Percentiles rank a stretch among this genome's conserved stretches.
phyloP scores from a whole-genome alignment of 2,113 vertebrate species.

The Beaufortia kweichowensis region DNA sequence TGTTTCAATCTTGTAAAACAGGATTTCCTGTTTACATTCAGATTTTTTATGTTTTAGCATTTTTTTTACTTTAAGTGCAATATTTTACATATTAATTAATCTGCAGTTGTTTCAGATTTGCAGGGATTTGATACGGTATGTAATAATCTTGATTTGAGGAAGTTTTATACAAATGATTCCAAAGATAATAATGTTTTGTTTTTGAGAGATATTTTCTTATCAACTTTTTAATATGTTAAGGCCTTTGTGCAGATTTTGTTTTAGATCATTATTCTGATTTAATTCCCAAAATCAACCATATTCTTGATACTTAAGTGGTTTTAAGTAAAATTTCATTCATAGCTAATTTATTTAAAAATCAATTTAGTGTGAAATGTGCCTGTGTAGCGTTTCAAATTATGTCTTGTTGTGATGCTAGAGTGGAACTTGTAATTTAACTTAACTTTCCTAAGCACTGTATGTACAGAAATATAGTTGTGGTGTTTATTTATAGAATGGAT shows the following conservation, averaged over 20 bases:
- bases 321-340: too few species aligned
- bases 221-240: not conserved
- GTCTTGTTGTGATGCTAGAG: too few species aligned
- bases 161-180: not conserved
- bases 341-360: too few species aligned
- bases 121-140: not conserved
- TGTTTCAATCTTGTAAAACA: not conserved
- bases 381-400: too few species aligned
- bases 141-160: not conserved
- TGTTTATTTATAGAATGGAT: not conserved
- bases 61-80: slow-evolving; percentile 7
- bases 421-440: too few species aligned
- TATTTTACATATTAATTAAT: not conserved
- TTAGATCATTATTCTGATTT: too few species aligned
- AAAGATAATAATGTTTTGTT: not conserved
- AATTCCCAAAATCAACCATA: too few species aligned
- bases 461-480: not conserved
- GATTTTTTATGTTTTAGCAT: too few species aligned
- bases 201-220: not conserved
- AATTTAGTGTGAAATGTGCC: not conserved
- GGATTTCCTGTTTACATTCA: too few species aligned
- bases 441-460: too few species aligned
- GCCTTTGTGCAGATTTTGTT: too few species aligned
- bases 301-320: too few species aligned
- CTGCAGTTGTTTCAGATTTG: not conserved